A percentile compares a stretch with the other conserved stretches of the same genome.
Evolutionary conservation across 2,113 vertebrate genomes (phyloP).

Genomic region (Poecile atricapillus): DNA sequence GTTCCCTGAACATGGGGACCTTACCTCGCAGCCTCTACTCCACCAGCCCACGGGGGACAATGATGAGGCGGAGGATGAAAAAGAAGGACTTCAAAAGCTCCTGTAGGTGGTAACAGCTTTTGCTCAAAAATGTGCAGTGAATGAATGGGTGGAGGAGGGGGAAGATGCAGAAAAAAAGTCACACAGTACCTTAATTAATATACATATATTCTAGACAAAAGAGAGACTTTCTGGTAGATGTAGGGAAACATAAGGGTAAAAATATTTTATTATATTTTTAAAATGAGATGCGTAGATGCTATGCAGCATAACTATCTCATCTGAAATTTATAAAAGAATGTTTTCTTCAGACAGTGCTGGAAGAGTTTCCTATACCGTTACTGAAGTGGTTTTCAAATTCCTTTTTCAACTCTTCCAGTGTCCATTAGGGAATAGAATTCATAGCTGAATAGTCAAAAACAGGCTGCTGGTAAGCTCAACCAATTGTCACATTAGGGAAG

Average conservation of each 20-base stretch:
- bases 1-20: conserved; percentile 94
- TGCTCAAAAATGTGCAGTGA: conserved; percentile 23
- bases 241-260: background rate
- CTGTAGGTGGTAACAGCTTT: conserved; percentile 78
- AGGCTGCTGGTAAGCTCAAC: background rate
- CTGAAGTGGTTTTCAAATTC: background rate
- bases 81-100: conserved; percentile 99
- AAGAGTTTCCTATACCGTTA: background rate
- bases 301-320: background rate
- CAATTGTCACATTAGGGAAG: background rate
- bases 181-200: background rate
- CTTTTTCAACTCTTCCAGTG: background rate
- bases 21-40: conserved; percentile 96
- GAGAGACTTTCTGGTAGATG: background rate
- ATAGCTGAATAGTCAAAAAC: background rate
- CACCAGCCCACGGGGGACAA: conserved; percentile 91
- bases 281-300: background rate
- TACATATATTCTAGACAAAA: background rate
- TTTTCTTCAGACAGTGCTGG: background rate
- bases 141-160: conserved; percentile 42
- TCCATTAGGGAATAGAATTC: background rate
- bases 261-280: too few relatives aligned
- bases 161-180: background rate
- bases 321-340: background rate
- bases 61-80: conserved; percentile 94